Evolutionary conservation across 2,113 vertebrate genomes (phyloP).

Genomic region (Sula dactylatra): DNA sequence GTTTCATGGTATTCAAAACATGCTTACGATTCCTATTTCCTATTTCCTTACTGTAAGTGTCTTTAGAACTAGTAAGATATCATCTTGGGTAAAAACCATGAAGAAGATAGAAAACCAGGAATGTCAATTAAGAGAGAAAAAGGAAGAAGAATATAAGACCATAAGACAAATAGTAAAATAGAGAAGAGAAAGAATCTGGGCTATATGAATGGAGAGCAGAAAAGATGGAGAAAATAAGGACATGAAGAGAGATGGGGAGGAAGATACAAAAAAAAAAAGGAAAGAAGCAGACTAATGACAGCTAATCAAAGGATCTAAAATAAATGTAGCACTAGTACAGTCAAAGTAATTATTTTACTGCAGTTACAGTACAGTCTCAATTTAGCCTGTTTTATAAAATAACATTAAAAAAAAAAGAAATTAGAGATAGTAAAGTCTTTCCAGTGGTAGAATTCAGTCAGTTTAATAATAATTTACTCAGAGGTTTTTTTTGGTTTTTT

Average conservation of each 20-base stretch:
- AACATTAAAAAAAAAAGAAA: background rate
- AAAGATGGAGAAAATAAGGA: background rate
- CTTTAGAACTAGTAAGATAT: background rate
- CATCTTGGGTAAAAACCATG: background rate
- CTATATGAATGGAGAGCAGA: background rate
- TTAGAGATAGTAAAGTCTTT: background rate
- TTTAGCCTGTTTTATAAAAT: background rate
- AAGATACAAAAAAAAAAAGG: background rate
- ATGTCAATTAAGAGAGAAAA: background rate
- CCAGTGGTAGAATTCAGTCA: background rate
- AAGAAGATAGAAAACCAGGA: background rate
- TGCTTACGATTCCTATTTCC: background rate
- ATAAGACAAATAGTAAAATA: background rate
- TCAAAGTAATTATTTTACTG: background rate
- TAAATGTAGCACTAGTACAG: background rate
- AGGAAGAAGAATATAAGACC: background rate
- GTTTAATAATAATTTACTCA: background rate
- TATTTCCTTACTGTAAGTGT: background rate
- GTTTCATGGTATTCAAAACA: background rate
- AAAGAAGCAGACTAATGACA: background rate
- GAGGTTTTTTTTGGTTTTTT: no score
- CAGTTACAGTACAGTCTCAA: background rate
- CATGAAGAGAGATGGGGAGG: background rate
- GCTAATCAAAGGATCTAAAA: background rate
- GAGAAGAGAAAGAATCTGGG: background rate